phyloP scores from a whole-genome alignment of 2,888 invertebrate genomes.

The Phanerotoma sp. region DNA sequence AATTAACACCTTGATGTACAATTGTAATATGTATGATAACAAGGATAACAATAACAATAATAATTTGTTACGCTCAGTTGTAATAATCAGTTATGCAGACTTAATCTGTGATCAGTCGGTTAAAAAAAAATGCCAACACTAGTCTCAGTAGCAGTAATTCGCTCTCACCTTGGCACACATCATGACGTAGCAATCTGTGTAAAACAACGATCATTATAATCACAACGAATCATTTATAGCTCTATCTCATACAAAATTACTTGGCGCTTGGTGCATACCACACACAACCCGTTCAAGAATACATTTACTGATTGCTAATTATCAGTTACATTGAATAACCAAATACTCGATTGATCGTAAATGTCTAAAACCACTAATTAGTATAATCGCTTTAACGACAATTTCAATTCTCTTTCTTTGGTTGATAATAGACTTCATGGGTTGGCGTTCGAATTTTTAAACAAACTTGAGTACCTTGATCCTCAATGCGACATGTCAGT shows the following conservation, averaged over 20 bases:
- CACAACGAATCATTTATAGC: not conserved
- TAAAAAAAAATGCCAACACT: too few relatives aligned
- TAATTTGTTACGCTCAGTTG: too few relatives aligned
- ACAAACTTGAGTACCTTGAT: not conserved
- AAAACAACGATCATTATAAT: too few relatives aligned
- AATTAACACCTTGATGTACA: too few relatives aligned
- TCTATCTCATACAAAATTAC: not conserved
- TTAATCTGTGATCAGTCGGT: too few relatives aligned
- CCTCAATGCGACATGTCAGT: not conserved
- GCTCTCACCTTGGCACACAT: slow-evolving; percentile 38
- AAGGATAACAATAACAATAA: too few relatives aligned
- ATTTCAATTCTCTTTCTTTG: not conserved
- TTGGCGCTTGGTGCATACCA: too few relatives aligned
- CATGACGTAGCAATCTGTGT: slow-evolving; percentile 5
- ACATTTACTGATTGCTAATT: not conserved
- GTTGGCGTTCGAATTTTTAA: slow-evolving; percentile 1
- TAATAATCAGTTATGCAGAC: too few relatives aligned
- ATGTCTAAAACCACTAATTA: slow-evolving; percentile 11
- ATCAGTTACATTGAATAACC: not conserved
- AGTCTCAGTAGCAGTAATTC: slow-evolving; percentile 19
- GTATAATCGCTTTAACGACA: slow-evolving; percentile 9
- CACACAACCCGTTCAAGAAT: not conserved
- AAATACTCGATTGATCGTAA: not conserved
- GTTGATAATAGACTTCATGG: not conserved
- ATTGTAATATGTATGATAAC: too few relatives aligned